Evolutionary conservation across 2,797 vertebrate species (phyloP), one percentile per base, ranked within the genome.

Genomic region (Microctenopoma stevenorrisi): DNA sequence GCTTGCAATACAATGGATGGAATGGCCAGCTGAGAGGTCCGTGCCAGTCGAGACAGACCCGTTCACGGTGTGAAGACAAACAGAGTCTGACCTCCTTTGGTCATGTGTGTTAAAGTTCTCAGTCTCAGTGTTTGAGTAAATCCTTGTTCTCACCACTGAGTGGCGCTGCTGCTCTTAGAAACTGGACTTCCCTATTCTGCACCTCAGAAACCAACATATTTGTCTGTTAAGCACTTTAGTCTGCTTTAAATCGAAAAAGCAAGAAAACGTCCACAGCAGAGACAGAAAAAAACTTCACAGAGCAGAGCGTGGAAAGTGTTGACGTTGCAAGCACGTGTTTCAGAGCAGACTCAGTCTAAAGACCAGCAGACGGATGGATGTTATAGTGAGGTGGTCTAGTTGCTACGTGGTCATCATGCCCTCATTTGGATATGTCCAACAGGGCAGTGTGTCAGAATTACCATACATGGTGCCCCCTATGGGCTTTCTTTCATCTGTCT

Each of bases 401-500:
- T 80, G 74, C 9, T 78, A 40, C 68, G 74, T 82, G 74, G 73
- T 74, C 71, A 78, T 71, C 50, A 55, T 83, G 76, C 73, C 81
- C 83, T 83, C 78, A 68, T 82, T 86, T 82, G 82, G 89, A 76
- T 74, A 43, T 76, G 63, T 54, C 64, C 64, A 82, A 56, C 76
- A 64, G 66, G 75, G 74, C 64, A 82, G 62, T 51, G 8, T 84
- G 77, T 86, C 76, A 88, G 62, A 79, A 83, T 84, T 76, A 85
- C 88, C 85, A 87, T 89, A 89, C 81, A 89, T 89, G 85, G 87
- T 84, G 68, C 55, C 64, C 64, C 16, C 54, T 76, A 40, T 65
- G 47, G 73, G 55, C 57, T 63, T 48, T 78, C 55, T 73, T 62
- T 79, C 57, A 64, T 66, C 57, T 71, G 49, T 76, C 52, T 69